These are phyloP conservation scores for Spheniscus humboldti DNA, from an alignment of 2,797 vertebrate species.

Conservation along the genomic window DNA sequence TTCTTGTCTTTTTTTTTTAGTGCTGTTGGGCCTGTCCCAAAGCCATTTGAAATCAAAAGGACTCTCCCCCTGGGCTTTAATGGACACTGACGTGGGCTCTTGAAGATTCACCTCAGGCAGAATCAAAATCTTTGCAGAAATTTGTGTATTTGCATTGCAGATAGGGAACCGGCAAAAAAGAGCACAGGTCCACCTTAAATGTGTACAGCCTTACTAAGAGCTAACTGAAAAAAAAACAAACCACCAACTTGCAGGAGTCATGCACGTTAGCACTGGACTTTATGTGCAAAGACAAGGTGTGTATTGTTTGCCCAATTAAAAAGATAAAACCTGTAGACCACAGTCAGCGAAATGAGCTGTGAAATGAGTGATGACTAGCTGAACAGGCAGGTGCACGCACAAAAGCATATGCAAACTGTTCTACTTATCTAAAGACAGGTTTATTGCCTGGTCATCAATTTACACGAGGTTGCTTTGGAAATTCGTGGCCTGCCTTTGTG, in stretches of 20 bases:
- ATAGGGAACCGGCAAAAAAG: neutral
- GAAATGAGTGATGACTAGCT: slow-evolving; percentile 45
- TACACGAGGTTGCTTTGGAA: neutral
- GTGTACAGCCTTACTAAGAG: neutral
- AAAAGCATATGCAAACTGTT: slow-evolving; percentile 24
- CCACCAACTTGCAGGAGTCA: neutral
- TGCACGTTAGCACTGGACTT: slow-evolving; percentile 29
- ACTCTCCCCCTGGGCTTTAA: neutral
- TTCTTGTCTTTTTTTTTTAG: neutral
- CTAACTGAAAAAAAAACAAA: neutral
- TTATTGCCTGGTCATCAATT: slow-evolving; percentile 54
- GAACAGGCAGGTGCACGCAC: slow-evolving; percentile 44
- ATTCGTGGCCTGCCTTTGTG: neutral
- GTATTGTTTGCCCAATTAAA: slow-evolving; percentile 62
- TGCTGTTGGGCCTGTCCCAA: neutral
- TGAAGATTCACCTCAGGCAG: neutral
- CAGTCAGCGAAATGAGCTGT: slow-evolving; percentile 57
- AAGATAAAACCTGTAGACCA: slow-evolving; percentile 47
- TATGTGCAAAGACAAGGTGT: slow-evolving; percentile 51
- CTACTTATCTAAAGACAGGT: slow-evolving; percentile 33
- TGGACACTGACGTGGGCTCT: neutral
- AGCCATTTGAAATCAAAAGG: neutral
- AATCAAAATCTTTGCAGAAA: neutral
- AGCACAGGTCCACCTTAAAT: neutral
- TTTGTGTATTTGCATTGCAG: neutral